Evolutionary conservation across 2,888 invertebrate species (phyloP), one percentile per base, ranked within the genome.

Genomic region (Acronicta alni): DNA sequence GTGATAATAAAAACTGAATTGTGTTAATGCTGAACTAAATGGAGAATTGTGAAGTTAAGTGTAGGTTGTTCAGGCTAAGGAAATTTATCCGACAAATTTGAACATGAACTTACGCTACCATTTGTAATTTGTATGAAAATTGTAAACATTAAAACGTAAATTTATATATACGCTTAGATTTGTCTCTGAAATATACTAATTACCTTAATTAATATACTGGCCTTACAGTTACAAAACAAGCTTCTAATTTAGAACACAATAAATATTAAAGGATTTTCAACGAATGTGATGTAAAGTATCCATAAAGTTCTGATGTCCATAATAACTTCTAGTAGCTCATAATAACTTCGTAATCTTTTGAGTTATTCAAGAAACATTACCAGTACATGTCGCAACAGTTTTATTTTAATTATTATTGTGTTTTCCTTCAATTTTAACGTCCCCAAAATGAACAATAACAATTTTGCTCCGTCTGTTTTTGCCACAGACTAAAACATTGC

Each of bases 1-100:
- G 49, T 49, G 49, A 63, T 59, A 54, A 57, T 63, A 75, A 67
- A 67, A 74, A 71, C 53, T 44, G n/a, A 16, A 55, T 64, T 58
- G 60, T 65, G 54, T 66, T 66, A 59, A 69, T 43, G 52, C 41
- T 66, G 38, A 52, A 43, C 30, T 15, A 32, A 45, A 53, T 44
- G 18, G 47, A 53, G 52, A 47, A 38, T 49, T 49, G 45, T 26
- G 38, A 65, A 23, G 18, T 15, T 37, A 8, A 16, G 26, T 26
- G 9, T 47, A 14, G 0, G 1, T 14, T n/a, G 0, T 12, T 47
- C 49, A 12, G n/a, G 7, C 3, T 45, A 10, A 16, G 12, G 3
- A 16, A 14, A 32, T 30, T 14, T n/a, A n/a, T n/a, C n/a, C n/a
- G n/a, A n/a, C n/a, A n/a, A n/a, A n/a, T n/a, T n/a, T n/a, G n/a